Evolutionary conservation across 2,113 vertebrate species (phyloP), one percentile per base, ranked within the genome.

Genomic region (Donacobius atricapilla): DNA sequence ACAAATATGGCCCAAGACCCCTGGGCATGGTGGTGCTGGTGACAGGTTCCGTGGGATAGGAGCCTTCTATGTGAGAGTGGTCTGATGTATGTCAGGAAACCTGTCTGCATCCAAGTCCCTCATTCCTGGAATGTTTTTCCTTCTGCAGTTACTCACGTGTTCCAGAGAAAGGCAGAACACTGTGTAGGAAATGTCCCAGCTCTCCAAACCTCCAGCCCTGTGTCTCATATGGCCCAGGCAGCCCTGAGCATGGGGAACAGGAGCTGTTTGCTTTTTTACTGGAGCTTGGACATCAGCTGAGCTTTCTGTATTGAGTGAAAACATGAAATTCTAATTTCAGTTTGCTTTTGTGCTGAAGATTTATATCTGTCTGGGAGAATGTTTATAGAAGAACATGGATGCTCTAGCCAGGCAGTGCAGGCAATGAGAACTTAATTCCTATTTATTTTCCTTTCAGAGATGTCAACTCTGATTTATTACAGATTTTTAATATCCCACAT

Each of bases 81-180:
- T 27, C 27, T 27, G 0, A 1, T 5, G 11, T 4, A 3, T 5
- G 8, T 5, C 13, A 28, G 24, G n/a, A 11, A n/a, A 40, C 9
- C 15, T 19, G 35, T n/a, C 31, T 0, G 0, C 0, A 0, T n/a
- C 25, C 39, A 56, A 4, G 4, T 47, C 7, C 15, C 28, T 47
- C 2, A 3, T 63, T 85, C n/a, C 53, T 28, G 48, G 35, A 19
- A 28, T 64, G 40, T 13, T 92, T 64, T 77, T 40, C 30, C 53
- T 60, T 48, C n/a, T 19, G 0, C 1, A 16, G 18, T 64, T 53
- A 1, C 15, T 73, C 24, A 5, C 0, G 2, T 28, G 7, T 54
- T 80, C 53, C 23, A 31, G 61, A 7, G 4, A 7, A 9, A 86
- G n/a, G 21, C 68, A 19, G 30, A 75, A 6, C 10, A 0, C 2